These are phyloP conservation scores for Polylopha cassiicola DNA, from an alignment of 2,888 invertebrate genomes.

Conservation along the genomic window DNA sequence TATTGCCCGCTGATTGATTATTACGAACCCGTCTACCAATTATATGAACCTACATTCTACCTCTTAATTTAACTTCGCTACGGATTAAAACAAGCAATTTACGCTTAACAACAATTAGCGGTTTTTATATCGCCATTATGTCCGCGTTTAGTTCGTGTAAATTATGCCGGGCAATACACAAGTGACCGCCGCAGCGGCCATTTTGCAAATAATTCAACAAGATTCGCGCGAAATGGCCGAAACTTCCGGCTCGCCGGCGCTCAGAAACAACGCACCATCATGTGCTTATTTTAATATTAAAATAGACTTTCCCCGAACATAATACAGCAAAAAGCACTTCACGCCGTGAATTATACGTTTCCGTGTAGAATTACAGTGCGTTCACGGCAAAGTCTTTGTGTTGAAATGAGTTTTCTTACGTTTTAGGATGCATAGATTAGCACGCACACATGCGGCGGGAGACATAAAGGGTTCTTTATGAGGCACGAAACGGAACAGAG, in stretches of 20 bases:
- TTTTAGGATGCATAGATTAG: slow-evolving; percentile 46
- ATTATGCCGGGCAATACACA: slow-evolving; percentile 42
- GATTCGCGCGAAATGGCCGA: slow-evolving; percentile 64
- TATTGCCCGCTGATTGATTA: no score
- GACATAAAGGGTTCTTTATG: slow-evolving; percentile 62
- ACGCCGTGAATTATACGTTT: slow-evolving; percentile 21
- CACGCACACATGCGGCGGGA: slow-evolving; percentile 38
- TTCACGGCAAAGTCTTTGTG: slow-evolving; percentile 24
- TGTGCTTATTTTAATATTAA: slow-evolving; percentile 49
- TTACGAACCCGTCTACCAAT: no score
- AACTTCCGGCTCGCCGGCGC: slow-evolving; percentile 37
- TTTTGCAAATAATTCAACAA: slow-evolving; percentile 67
- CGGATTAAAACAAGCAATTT: slow-evolving; percentile 40
- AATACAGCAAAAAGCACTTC: slow-evolving; percentile 22
- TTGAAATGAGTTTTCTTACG: slow-evolving; percentile 31
- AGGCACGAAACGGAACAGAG: slow-evolving; percentile 46
- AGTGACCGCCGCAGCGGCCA: slow-evolving; percentile 50
- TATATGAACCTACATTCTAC: no score
- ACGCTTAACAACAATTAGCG: slow-evolving; percentile 51
- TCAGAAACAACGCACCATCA: slow-evolving; percentile 32
- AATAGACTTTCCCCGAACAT: slow-evolving; percentile 35
- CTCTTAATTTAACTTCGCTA: no score
- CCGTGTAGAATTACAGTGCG: slow-evolving; percentile 19
- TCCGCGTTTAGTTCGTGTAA: slow-evolving; percentile 37
- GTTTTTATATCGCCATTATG: slow-evolving; percentile 49